Conservation (phyloP, 2,888 invertebrate species). For the Lasius fuliginosus region DNA sequence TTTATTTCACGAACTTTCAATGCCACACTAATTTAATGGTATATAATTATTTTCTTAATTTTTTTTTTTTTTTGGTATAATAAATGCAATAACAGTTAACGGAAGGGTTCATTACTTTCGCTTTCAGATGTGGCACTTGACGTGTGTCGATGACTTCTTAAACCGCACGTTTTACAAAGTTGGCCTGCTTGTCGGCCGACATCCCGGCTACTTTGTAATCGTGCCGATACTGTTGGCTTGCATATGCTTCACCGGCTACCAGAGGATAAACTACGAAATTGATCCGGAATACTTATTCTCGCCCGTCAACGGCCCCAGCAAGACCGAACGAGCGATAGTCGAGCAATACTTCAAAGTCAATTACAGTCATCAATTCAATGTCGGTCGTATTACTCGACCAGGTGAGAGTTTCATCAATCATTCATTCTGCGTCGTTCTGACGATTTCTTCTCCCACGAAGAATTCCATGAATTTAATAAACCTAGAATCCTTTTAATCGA, state of each 20-base stretch:
- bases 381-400: constrained; percentile 95
- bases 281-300: constrained; percentile 98
- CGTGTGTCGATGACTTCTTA: constrained; percentile 93
- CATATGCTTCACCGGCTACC: constrained; percentile 95
- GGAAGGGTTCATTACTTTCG: background rate
- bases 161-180: constrained; percentile 94
- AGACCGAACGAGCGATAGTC: constrained; percentile 93
- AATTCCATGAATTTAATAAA: constrained; percentile 7
- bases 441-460: constrained; percentile 17
- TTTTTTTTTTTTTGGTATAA: background rate
- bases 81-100: background rate
- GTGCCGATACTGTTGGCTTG: constrained; percentile 94
- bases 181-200: constrained; percentile 92
- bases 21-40: background rate
- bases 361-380: constrained; percentile 94
- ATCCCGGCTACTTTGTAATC: constrained; percentile 96
- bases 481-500: background rate
- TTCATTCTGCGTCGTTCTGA: background rate
- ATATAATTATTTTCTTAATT: background rate
- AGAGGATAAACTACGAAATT: constrained; percentile 95
- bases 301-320: constrained; percentile 95
- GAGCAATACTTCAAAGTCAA: constrained; percentile 95
- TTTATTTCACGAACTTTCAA: background rate
- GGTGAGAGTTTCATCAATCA: constrained; percentile 87
- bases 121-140: constrained; percentile 91